These are phyloP conservation scores for Thereva unica DNA, from an alignment of 2,888 invertebrate genomes.

Conservation along the genomic window DNA sequence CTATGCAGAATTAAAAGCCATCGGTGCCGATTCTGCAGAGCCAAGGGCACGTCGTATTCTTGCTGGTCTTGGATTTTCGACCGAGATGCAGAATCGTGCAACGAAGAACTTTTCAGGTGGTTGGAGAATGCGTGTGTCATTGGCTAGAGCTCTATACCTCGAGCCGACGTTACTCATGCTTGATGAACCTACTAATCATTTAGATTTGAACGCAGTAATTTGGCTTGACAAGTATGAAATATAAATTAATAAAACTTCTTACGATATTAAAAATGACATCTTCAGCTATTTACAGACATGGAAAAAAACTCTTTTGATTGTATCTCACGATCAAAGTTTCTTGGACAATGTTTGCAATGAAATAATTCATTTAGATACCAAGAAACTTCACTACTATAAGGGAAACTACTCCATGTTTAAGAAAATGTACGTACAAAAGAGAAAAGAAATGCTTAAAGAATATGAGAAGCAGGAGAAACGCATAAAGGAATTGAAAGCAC, in stretches of 20 bases:
- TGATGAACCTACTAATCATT: slow-evolving; percentile 99
- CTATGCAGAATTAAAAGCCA: slow-evolving; percentile 92
- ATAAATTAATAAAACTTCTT: slow-evolving; percentile 1
- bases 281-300: slow-evolving; percentile 90
- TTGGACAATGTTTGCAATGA: slow-evolving; percentile 99
- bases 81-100: slow-evolving; percentile 86
- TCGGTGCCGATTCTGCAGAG: slow-evolving; percentile 97
- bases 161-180: slow-evolving; percentile 96
- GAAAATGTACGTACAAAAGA: slow-evolving; percentile 96
- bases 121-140: slow-evolving; percentile 98
- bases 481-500: slow-evolving; percentile 91
- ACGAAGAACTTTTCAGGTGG: slow-evolving; percentile 91
- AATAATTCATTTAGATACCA: slow-evolving; percentile 94
- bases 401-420: slow-evolving; percentile 98
- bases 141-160: slow-evolving; percentile 93
- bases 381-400: slow-evolving; percentile 94
- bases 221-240: slow-evolving; percentile 92
- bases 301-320: slow-evolving; percentile 98
- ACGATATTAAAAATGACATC: not conserved
- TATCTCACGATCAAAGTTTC: slow-evolving; percentile 99
- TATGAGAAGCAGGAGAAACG: slow-evolving; percentile 98
- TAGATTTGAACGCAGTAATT: slow-evolving; percentile 99
- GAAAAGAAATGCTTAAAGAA: slow-evolving; percentile 93
- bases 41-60: slow-evolving; percentile 93
- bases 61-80: slow-evolving; percentile 94